Conservation (phyloP, 2,888 invertebrate genomes). For the Netelia fuscicornis region DNA sequence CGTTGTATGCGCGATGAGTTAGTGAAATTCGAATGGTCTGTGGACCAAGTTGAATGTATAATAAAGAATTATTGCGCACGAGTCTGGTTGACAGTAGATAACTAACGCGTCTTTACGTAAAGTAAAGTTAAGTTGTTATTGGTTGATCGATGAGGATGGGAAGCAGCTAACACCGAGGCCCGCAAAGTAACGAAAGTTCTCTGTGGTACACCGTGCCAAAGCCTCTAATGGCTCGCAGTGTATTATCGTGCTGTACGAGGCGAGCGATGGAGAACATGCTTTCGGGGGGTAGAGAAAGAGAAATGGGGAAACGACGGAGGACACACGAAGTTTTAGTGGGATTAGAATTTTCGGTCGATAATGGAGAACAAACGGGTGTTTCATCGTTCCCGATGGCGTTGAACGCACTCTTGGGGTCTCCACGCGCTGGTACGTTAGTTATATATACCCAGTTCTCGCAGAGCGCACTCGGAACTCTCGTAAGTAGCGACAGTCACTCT, state of each 20-base stretch:
- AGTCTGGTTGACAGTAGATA: slow-evolving; percentile 26
- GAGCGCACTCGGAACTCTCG: slow-evolving; percentile 37
- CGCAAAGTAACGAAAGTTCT: slow-evolving; percentile 53
- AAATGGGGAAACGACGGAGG: slow-evolving; percentile 33
- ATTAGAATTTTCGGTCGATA: slow-evolving; percentile 72
- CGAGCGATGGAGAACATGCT: background rate
- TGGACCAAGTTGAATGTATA: slow-evolving; percentile 8
- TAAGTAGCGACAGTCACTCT: slow-evolving; percentile 67
- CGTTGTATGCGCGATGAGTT: slow-evolving; percentile 31
- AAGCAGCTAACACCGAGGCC: slow-evolving; percentile 20
- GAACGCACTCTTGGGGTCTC: slow-evolving; percentile 62
- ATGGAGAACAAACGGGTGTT: slow-evolving; percentile 64
- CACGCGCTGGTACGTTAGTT: slow-evolving; percentile 42
- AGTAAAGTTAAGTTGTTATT: slow-evolving; percentile 53
- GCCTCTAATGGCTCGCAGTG: slow-evolving; percentile 57
- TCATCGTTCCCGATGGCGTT: slow-evolving; percentile 52
- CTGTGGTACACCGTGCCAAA: slow-evolving; percentile 31
- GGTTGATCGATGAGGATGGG: slow-evolving; percentile 56
- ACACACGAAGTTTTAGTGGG: slow-evolving; percentile 71
- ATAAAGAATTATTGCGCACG: slow-evolving; percentile 3
- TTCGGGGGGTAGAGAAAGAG: background rate
- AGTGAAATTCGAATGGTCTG: slow-evolving; percentile 9
- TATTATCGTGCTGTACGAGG: slow-evolving; percentile 34
- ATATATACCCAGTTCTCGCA: slow-evolving; percentile 2
- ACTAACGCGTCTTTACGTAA: slow-evolving; percentile 28